phyloP scores from a whole-genome alignment of 2,888 invertebrate species.

The Macrophya alboannulata region DNA sequence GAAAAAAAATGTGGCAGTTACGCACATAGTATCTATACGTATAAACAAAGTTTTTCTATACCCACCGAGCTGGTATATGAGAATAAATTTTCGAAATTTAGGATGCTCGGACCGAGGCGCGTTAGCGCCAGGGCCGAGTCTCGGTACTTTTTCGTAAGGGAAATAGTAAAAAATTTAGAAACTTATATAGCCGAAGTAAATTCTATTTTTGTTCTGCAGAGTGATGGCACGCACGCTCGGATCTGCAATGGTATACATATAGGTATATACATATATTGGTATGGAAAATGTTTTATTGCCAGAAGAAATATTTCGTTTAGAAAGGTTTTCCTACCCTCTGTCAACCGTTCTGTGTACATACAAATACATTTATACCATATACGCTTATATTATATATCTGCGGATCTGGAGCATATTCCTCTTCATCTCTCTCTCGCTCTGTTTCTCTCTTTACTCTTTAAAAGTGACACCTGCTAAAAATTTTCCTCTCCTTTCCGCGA shows the following conservation, averaged over 20 bases:
- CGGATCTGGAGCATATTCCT: too few relatives aligned
- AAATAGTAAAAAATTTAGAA: slow-evolving; percentile 40
- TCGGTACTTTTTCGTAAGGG: neutral
- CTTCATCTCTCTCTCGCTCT: neutral
- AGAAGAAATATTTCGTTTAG: slow-evolving; percentile 38
- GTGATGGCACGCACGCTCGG: neutral
- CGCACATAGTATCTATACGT: too few relatives aligned
- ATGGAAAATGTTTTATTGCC: slow-evolving; percentile 44
- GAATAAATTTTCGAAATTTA: neutral
- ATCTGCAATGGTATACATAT: too few relatives aligned
- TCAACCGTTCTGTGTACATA: slow-evolving; percentile 8
- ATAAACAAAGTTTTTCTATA: neutral
- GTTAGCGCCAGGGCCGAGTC: neutral
- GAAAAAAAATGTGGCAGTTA: too few relatives aligned
- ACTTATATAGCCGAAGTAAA: neutral
- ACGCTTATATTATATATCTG: neutral
- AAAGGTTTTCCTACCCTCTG: slow-evolving; percentile 36
- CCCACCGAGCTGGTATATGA: neutral
- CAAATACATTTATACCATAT: neutral
- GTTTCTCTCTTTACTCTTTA: neutral
- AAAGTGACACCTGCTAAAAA: slow-evolving; percentile 33
- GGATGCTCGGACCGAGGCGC: neutral
- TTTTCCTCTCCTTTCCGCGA: neutral
- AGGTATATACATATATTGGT: too few relatives aligned
- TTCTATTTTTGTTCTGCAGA: slow-evolving; percentile 36